These are phyloP conservation scores for Epinephelus moara DNA, from an alignment of 2,113 vertebrate species.

Conservation along the genomic window DNA sequence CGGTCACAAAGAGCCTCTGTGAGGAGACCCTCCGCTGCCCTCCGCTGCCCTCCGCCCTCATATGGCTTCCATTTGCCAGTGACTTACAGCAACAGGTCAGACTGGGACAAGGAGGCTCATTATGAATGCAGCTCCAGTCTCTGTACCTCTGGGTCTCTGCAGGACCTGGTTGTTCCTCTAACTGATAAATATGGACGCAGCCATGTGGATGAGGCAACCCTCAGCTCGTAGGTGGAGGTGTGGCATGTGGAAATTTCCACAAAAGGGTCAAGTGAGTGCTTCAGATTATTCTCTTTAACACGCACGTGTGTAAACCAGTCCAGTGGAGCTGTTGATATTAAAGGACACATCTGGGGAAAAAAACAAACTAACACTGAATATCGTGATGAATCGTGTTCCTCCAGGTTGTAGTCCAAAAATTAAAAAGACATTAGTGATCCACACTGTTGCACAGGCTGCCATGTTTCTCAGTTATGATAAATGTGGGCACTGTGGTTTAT, in stretches of 20 bases:
- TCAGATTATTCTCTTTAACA: not conserved
- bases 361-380: not conserved
- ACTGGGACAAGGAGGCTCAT: constrained; percentile 67
- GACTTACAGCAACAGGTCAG: constrained; percentile 59
- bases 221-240: not conserved
- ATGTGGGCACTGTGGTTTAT: not conserved
- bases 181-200: constrained; percentile 1
- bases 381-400: too few species aligned
- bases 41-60: constrained; percentile 43
- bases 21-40: constrained; percentile 27
- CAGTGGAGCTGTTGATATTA: not conserved
- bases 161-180: constrained; percentile 1
- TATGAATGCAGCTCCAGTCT: constrained; percentile 56
- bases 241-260: constrained; percentile 9
- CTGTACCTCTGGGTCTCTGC: constrained; percentile 9
- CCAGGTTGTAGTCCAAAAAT: not conserved
- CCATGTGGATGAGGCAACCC: not conserved
- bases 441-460: too few species aligned
- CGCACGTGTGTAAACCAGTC: not conserved
- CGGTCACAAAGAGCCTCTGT: constrained; percentile 67
- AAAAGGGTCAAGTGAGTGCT: not conserved
- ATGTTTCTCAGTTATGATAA: not conserved
- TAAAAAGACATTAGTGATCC: not conserved
- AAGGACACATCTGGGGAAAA: not conserved
- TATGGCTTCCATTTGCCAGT: constrained; percentile 69